These are phyloP conservation scores for Steinernema scapterisci DNA, from an alignment of 2,888 invertebrate species.

Conservation along the genomic window DNA sequence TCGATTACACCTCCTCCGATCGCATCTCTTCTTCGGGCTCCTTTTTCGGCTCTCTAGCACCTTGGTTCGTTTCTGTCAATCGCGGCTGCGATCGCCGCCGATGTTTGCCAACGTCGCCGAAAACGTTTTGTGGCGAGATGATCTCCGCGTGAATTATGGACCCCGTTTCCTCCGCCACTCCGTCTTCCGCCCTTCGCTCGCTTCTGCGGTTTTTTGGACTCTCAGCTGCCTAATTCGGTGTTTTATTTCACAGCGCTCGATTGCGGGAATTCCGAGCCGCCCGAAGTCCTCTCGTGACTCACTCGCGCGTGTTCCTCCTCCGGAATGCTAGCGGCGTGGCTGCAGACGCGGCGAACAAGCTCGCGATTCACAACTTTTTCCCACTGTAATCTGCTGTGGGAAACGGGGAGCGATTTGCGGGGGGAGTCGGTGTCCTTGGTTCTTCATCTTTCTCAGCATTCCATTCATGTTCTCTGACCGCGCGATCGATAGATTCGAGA, in stretches of 20 bases:
- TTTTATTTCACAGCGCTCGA: not conserved
- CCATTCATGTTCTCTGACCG: slow-evolving; percentile 4
- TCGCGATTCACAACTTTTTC: no score
- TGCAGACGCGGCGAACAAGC: no score
- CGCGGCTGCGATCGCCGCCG: not conserved
- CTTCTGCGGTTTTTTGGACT: not conserved
- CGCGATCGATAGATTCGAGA: not conserved
- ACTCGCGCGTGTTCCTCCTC: no score
- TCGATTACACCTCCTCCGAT: slow-evolving; percentile 9
- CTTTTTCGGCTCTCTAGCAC: slow-evolving; percentile 6
- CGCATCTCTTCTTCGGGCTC: not conserved
- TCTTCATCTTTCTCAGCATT: slow-evolving; percentile 2
- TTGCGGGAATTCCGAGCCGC: no score
- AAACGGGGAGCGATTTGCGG: no score
- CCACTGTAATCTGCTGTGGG: no score
- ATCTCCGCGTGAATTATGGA: not conserved
- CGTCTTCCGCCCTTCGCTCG: not conserved
- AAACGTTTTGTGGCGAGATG: not conserved
- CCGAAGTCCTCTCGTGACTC: no score
- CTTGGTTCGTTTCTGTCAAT: not conserved
- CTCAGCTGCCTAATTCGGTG: slow-evolving; percentile 16
- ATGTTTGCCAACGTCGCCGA: slow-evolving; percentile 9
- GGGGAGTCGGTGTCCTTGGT: not conserved
- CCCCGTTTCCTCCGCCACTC: not conserved
- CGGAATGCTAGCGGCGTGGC: no score